These are phyloP conservation scores for Prionace glauca DNA, from an alignment of 2,797 vertebrate genomes.

Conservation along the genomic window DNA sequence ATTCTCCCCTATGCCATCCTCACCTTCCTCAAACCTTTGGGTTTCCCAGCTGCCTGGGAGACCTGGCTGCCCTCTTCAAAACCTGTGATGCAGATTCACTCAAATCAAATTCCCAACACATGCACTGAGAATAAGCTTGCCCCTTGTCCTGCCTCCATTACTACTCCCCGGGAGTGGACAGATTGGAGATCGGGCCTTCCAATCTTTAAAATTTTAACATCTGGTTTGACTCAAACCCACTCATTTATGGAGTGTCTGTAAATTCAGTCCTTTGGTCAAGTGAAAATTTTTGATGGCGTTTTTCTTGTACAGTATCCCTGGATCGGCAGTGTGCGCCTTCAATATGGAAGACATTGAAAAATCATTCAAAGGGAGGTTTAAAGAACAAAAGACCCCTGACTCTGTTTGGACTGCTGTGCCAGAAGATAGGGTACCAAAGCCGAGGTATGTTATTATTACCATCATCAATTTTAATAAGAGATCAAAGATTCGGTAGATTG, in stretches of 20 bases:
- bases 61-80: not conserved
- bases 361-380: constrained; percentile 88
- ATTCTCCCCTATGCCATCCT: not conserved
- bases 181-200: not conserved
- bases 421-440: constrained; percentile 90
- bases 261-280: not conserved
- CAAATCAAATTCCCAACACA: not conserved
- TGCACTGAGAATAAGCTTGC: too few relatives aligned
- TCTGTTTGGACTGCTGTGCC: constrained; percentile 95
- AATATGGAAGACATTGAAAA: constrained; percentile 95
- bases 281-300: not conserved
- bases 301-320: constrained; percentile 75
- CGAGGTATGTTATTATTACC: constrained; percentile 65
- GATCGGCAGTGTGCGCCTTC: constrained; percentile 95
- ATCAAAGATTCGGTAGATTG: constrained; percentile 36
- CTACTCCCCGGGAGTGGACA: not conserved
- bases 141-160: not conserved
- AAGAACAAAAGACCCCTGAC: constrained; percentile 94
- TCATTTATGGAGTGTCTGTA: not conserved
- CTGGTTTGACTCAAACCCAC: not conserved
- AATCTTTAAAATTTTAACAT: not conserved
- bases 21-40: not conserved
- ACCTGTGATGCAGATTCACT: not conserved
- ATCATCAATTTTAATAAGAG: constrained; percentile 51
- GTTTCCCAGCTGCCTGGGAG: not conserved